Conservation (phyloP, 2,797 vertebrate genomes). For the Lepus oiostolus region DNA sequence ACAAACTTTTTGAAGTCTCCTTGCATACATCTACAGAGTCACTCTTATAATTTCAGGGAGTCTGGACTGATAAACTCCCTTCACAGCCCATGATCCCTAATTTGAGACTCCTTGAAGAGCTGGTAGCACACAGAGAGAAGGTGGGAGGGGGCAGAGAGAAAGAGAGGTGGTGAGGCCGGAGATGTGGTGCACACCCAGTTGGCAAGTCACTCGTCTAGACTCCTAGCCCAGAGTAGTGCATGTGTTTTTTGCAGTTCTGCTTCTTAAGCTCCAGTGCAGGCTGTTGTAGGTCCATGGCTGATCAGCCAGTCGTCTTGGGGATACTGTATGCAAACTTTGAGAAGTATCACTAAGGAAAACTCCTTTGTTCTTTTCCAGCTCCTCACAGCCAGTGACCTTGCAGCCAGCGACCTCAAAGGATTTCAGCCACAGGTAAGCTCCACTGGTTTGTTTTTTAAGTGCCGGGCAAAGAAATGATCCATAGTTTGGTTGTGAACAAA, state of each 20-base stretch:
- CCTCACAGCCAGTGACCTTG: conserved; percentile 81
- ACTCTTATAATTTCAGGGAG: background rate
- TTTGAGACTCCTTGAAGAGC: background rate
- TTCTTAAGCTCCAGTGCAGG: background rate
- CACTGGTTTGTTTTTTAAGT: background rate
- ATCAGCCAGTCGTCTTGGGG: background rate
- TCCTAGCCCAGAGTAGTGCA: background rate
- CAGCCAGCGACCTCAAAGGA: conserved; percentile 84
- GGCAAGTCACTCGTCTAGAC: background rate
- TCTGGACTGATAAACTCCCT: background rate
- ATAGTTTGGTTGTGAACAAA: background rate
- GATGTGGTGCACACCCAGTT: too few species aligned
- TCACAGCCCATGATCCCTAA: background rate
- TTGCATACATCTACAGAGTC: background rate
- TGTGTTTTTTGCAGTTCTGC: background rate
- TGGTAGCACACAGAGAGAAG: background rate
- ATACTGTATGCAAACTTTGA: background rate
- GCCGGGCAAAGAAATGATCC: background rate
- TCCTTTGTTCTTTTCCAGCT: conserved; percentile 77
- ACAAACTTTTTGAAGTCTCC: too few species aligned
- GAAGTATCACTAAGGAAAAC: conserved; percentile 53
- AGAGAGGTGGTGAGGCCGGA: accelerated
- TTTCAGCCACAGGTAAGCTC: conserved; percentile 84
- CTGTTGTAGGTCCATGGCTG: background rate
- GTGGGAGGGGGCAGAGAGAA: background rate